Conservation (phyloP, 2,113 vertebrate genomes). For the Heteronetta atricapilla region DNA sequence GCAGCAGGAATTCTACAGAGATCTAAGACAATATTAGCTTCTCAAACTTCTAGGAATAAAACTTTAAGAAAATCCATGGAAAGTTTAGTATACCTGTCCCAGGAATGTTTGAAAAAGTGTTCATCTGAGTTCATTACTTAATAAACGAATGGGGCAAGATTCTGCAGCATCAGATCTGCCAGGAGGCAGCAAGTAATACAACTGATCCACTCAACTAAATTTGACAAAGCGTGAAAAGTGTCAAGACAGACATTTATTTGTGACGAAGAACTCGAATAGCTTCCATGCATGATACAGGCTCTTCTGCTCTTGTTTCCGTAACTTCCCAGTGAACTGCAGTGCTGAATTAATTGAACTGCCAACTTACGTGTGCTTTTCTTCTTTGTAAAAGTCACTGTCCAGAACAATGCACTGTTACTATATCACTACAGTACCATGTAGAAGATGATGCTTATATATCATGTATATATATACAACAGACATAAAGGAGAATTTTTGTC, state of each 20-base stretch:
- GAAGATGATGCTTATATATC: background rate
- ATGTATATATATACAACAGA: background rate
- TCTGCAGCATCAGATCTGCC: background rate
- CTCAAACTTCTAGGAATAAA: background rate
- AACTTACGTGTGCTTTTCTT: background rate
- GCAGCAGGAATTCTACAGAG: background rate
- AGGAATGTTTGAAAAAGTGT: background rate
- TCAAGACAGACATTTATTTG: background rate
- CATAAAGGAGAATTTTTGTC: background rate
- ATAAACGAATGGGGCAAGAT: background rate
- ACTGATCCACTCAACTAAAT: background rate
- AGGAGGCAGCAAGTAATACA: background rate
- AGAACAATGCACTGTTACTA: background rate
- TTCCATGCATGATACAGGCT: background rate
- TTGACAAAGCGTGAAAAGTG: background rate
- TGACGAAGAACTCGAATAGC: background rate
- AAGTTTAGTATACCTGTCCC: background rate
- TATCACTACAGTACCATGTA: background rate
- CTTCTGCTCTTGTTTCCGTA: background rate
- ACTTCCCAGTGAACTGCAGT: background rate
- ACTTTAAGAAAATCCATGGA: background rate
- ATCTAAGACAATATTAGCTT: background rate
- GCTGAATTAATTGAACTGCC: background rate
- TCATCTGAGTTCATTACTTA: constrained; percentile 6
- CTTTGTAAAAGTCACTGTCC: background rate